Percentiles rank a stretch among this genome's conserved stretches.
phyloP scores from a whole-genome alignment of 1,140 invertebrate species.

The Aphis gossypii region DNA sequence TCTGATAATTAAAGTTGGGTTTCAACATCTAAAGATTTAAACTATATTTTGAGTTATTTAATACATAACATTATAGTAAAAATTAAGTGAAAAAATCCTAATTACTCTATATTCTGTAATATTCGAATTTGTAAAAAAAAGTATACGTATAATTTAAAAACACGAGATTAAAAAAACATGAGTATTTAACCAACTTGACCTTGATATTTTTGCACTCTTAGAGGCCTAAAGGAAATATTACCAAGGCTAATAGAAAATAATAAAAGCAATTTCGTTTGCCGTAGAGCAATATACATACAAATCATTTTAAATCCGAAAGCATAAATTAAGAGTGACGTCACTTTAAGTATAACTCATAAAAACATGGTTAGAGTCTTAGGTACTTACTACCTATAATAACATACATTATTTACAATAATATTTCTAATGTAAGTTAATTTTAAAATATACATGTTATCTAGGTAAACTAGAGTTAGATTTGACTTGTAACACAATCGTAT shows the following conservation, averaged over 20 bases:
- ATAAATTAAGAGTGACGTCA: neutral
- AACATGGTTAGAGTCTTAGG: neutral
- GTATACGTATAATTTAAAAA: neutral
- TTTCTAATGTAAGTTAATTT: neutral
- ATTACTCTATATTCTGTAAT: neutral
- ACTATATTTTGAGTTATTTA: neutral
- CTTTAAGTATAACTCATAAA: neutral
- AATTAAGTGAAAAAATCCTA: neutral
- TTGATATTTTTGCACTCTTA: neutral
- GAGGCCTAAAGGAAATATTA: neutral
- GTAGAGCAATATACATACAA: neutral
- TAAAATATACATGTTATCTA: neutral
- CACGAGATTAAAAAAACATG: neutral
- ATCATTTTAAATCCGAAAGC: slow-evolving; percentile 5
- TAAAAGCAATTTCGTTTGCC: slow-evolving; percentile 19
- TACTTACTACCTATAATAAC: neutral
- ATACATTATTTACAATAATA: neutral
- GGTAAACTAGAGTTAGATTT: neutral
- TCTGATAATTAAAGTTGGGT: neutral
- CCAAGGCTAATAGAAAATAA: slow-evolving; percentile 41
- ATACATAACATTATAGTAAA: neutral
- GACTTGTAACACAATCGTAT: neutral
- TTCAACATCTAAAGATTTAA: neutral
- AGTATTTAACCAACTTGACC: slow-evolving; percentile 7
- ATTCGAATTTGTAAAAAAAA: neutral